These are phyloP conservation scores for Nasonia giraulti DNA, from an alignment of 1,140 invertebrate species.

Conservation along the genomic window DNA sequence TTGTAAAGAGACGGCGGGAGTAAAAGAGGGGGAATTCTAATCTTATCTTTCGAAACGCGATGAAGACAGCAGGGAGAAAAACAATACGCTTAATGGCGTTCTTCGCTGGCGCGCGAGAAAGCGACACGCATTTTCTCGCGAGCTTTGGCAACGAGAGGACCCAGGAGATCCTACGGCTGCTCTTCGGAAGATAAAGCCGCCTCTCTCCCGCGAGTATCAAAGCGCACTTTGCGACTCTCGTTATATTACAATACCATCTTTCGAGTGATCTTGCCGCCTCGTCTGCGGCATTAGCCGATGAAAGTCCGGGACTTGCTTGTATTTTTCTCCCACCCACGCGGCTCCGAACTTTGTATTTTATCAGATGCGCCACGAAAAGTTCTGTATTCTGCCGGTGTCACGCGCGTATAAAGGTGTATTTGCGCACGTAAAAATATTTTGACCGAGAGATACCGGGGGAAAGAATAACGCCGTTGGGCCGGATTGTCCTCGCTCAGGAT, in stretches of 20 bases:
- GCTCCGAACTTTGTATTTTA: no score
- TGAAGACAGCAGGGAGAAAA: neutral
- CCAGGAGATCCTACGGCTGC: conserved; percentile 18
- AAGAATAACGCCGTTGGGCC: no score
- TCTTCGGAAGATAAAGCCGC: neutral
- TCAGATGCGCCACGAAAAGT: no score
- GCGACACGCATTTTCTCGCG: neutral
- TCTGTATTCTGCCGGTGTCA: no score
- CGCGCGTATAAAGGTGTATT: no score
- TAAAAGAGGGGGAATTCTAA: neutral
- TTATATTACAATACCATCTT: conserved; percentile 30
- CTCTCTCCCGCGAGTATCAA: conserved; percentile 17
- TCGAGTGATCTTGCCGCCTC: conserved; percentile 13
- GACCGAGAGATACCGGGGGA: no score
- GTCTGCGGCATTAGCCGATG: conserved; percentile 20
- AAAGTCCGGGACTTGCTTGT: neutral
- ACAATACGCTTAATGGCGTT: conserved; percentile 31
- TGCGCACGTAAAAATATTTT: no score
- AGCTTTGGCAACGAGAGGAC: neutral
- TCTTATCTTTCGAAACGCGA: conserved; percentile 17
- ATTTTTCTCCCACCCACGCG: neutral
- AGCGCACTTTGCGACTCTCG: conserved; percentile 30
- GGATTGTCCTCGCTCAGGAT: no score
- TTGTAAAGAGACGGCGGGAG: neutral
- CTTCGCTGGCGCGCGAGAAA: neutral